Evolutionary conservation across 2,113 vertebrate genomes (phyloP).

Genomic region (Melanostigma gelatinosum): DNA sequence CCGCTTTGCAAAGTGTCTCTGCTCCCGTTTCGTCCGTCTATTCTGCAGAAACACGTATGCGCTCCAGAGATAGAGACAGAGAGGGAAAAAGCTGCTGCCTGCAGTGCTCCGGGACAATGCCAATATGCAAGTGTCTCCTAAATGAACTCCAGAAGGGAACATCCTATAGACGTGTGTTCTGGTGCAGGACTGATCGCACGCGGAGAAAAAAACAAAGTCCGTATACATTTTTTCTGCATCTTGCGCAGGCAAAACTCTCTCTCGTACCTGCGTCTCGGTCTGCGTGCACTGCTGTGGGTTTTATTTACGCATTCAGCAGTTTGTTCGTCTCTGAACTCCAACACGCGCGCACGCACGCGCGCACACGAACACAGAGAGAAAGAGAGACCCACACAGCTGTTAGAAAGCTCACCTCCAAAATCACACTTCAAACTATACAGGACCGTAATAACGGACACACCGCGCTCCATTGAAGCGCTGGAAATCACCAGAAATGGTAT

Average conservation of each 20-base stretch:
- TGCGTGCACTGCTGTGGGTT: constrained; percentile 17
- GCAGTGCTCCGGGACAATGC: not conserved
- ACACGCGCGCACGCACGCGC: not conserved
- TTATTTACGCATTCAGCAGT: constrained; percentile 52
- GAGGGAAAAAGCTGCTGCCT: not conserved
- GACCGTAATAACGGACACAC: constrained; percentile 35
- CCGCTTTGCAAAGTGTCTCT: constrained; percentile 16
- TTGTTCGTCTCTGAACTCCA: constrained; percentile 12
- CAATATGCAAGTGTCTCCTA: not conserved
- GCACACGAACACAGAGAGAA: not conserved
- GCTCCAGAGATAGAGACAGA: not conserved
- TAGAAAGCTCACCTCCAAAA: constrained; percentile 64
- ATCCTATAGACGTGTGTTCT: too few species aligned
- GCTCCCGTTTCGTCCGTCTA: not conserved
- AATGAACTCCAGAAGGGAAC: not conserved
- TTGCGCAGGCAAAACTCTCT: constrained; percentile 1
- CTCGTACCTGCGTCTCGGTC: not conserved
- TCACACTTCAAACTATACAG: constrained; percentile 1
- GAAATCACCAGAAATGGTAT: constrained; percentile 29
- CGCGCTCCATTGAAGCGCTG: constrained; percentile 24
- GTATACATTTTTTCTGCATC: not conserved
- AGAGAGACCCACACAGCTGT: constrained; percentile 31
- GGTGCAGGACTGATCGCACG: not conserved
- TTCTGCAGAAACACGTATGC: constrained; percentile 18
- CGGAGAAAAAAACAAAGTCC: not conserved